phyloP scores from a whole-genome alignment of 2,888 invertebrate genomes.

The Ellobium chinense region DNA sequence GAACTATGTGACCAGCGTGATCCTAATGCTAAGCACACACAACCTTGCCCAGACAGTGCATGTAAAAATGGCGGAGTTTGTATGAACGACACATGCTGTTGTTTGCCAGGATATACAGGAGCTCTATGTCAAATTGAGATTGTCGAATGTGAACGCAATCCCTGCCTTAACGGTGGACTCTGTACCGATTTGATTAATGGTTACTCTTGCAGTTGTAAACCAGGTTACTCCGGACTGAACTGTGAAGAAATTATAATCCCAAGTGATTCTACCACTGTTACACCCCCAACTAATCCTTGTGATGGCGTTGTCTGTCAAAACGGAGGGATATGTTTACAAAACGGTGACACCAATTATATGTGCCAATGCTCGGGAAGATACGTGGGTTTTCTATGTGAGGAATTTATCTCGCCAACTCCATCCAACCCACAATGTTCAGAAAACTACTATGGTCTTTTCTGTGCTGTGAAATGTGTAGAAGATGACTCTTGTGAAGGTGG shows the following conservation, averaged over 20 bases:
- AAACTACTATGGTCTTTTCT: constrained; percentile 46
- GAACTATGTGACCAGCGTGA: constrained; percentile 36
- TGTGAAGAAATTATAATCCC: constrained; percentile 54
- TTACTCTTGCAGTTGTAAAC: constrained; percentile 55
- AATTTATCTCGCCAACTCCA: constrained; percentile 22
- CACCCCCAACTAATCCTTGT: constrained; percentile 39
- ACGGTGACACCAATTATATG: constrained; percentile 38
- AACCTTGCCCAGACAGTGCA: constrained; percentile 51
- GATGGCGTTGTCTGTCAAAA: constrained; percentile 37
- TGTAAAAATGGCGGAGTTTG: constrained; percentile 53
- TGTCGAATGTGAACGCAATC: constrained; percentile 54
- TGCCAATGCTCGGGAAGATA: constrained; percentile 59
- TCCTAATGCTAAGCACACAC: constrained; percentile 35
- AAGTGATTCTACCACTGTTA: constrained; percentile 4
- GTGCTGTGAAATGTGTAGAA: constrained; percentile 45
- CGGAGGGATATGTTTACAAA: constrained; percentile 52
- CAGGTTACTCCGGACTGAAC: constrained; percentile 55
- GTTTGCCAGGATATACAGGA: constrained; percentile 54
- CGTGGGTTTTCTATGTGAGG: constrained; percentile 54
- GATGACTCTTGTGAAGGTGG: constrained; percentile 51
- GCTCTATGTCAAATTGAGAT: constrained; percentile 54
- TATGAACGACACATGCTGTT: constrained; percentile 53
- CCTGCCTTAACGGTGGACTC: constrained; percentile 58
- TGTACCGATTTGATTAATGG: constrained; percentile 54
- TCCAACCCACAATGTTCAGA: constrained; percentile 37